A percentile compares a stretch with the other conserved stretches of the same genome.
phyloP scores from a whole-genome alignment of 2,113 vertebrate genomes.

The Macaca mulatta region DNA sequence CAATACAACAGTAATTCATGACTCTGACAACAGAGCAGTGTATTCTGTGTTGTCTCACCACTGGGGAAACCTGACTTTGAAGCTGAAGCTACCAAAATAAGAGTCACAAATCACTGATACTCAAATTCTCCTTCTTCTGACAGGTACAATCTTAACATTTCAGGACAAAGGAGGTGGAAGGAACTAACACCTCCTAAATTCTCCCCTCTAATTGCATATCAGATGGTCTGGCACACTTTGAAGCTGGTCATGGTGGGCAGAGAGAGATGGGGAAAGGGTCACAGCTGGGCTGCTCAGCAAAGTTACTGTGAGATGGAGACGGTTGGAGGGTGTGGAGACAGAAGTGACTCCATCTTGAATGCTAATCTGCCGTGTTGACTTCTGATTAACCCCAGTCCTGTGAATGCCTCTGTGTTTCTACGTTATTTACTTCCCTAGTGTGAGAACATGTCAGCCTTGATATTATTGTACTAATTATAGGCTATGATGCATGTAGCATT shows the following conservation, averaged over 20 bases:
- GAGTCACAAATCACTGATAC: conserved; percentile 56
- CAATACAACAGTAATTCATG: conserved; percentile 50
- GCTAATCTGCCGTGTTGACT: too few species aligned
- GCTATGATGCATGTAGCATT: too few species aligned
- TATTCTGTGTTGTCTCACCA: conserved; percentile 35
- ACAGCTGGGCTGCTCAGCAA: background rate
- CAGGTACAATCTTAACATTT: background rate
- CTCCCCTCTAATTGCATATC: background rate
- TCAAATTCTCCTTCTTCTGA: conserved; percentile 40
- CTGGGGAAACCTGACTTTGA: conserved; percentile 37
- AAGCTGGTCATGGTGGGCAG: background rate
- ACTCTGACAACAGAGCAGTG: conserved; percentile 29
- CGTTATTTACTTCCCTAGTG: too few species aligned
- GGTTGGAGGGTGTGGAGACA: background rate
- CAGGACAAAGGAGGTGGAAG: background rate
- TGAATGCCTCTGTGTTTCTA: too few species aligned
- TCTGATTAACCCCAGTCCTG: too few species aligned
- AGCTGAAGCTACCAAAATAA: conserved; percentile 54
- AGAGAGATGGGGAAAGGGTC: background rate
- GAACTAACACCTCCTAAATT: background rate
- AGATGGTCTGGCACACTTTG: background rate
- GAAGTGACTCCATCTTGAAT: too few species aligned
- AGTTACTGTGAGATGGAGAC: background rate
- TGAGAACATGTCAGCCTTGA: too few species aligned
- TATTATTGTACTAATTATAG: too few species aligned